Conservation (phyloP, 2,113 vertebrate genomes). For the Cercopithecus mona region DNA sequence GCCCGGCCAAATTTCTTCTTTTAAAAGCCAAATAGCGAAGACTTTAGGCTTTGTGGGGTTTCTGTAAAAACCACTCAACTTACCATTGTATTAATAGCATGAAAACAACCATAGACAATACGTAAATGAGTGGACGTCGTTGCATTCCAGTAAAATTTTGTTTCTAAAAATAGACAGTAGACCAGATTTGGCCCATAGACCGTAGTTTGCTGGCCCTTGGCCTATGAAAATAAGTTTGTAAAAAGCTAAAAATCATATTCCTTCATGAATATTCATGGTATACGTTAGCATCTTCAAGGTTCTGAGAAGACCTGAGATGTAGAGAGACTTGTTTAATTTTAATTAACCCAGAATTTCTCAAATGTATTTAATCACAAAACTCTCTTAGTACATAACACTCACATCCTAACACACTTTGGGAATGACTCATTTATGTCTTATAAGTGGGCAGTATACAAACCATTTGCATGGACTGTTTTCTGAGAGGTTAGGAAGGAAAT, state of each 20-base stretch:
- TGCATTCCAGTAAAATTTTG: background rate
- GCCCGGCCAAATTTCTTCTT: background rate
- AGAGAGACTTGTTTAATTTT: background rate
- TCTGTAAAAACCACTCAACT: background rate
- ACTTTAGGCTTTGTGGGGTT: background rate
- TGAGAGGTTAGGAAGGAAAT: background rate
- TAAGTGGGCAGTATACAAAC: background rate
- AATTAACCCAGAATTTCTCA: background rate
- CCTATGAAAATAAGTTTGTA: slow-evolving; percentile 36
- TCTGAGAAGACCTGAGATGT: background rate
- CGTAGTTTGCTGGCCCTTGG: background rate
- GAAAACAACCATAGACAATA: background rate
- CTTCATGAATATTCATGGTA: background rate
- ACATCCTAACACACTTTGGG: background rate
- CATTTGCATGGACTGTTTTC: background rate
- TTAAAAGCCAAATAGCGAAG: background rate
- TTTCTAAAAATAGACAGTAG: background rate
- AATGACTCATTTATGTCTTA: background rate
- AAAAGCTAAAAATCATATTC: background rate
- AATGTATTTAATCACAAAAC: background rate
- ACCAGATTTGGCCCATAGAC: background rate
- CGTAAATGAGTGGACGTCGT: background rate
- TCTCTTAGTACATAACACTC: background rate
- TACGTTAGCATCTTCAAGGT: background rate
- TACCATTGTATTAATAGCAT: background rate